Evolutionary conservation across 2,113 vertebrate genomes (phyloP), one percentile per base, ranked within the genome.

Genomic region (Limanda limanda): DNA sequence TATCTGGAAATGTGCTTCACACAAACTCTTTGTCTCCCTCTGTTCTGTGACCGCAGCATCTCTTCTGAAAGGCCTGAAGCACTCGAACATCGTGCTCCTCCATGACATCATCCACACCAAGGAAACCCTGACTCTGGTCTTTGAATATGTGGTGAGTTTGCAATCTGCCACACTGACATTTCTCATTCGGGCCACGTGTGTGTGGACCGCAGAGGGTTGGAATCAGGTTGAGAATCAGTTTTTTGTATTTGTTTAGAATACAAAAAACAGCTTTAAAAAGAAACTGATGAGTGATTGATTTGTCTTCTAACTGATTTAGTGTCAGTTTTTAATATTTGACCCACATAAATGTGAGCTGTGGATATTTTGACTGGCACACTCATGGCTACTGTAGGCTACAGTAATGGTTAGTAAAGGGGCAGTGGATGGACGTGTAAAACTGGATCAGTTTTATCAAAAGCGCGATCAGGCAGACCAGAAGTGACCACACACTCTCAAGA

Each of bases 91-190:
- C 17, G 98, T 99, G 80, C 94, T 99, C 81, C 97, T 99, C 84
- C 98, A 99, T 91, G 97, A 99, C 90, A 99, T 99, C 94, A 99
- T 99, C 91, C 98, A 99, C 89, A 99, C 98, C 78, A 98, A 98
- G 95, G 98, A 99, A 85, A 98, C 97, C 0, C 92, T 99, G 93
- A 99, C 97, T 8, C 96, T 99, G 81, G 98, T 99, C 80, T 99
- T 99, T 81, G 98, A 99, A 85, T 99, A 99, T 86, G 97, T 99
- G 97, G 98, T 99, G 91, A 98, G 97, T 96, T 12, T 68, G 42
- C 57, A 65, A 55, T 17, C 60, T 23, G 61, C 66, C 57, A 4
- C n/a, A 20, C 71, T 12, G 8, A 8, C 37, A 12, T 21, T 54
- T n/a, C 9, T 17, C 61, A 14, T 45, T 18, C 4, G 5, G 17